Base-by-base conservation (phyloP, 1,140 invertebrate species). In the Rhopalosiphum padi region DNA sequence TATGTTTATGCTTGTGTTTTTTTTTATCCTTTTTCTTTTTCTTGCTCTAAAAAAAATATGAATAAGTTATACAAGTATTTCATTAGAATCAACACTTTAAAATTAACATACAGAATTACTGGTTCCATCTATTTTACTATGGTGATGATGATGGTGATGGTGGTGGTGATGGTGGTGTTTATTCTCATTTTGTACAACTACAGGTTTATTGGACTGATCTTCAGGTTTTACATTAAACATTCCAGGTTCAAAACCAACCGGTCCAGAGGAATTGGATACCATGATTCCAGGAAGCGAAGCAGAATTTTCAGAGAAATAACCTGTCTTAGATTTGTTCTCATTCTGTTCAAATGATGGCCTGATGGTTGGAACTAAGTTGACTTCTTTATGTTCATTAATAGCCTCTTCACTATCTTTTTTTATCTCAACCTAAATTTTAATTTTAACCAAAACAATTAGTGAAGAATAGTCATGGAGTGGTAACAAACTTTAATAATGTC, bases 1-100 rank as follows among this genome's bases (percentile, higher is more conserved):
- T 97, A 94, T 97, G 97, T 94, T 97, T 97, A 94, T 97, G 97
- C 94, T 97, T 97, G 95, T 98, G 97, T 94, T 98, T 98, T 91
- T 98, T 97, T 94, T 98, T 97, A 94, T 98, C 97, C 95, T 97
- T 97, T 94, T 97, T 97, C 95, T 97, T 97, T 94, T 97, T 97
- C 96, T 97, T 94, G 94, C 95, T 95, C 94, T 94, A 83, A 94
- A 94, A 94, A 94, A n/a, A 94, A 35, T 37, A 21, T 86, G 9
- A 43, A 46, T 30, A 30, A 21, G 4, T 86, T 41, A 37, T 43
- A 92, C 7, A 53, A 77, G 92, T 93, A 91, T 94, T 94, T 60
- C 37, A 82, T 51, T 82, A 90, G 86, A 11, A 46, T 94, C 43
- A 60, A 92, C 68, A 90, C 91, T 92, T 93, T 91, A 94, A 95